phyloP scores from a whole-genome alignment of 2,797 vertebrate genomes.

The Lepidocolaptes lacrymiger region DNA sequence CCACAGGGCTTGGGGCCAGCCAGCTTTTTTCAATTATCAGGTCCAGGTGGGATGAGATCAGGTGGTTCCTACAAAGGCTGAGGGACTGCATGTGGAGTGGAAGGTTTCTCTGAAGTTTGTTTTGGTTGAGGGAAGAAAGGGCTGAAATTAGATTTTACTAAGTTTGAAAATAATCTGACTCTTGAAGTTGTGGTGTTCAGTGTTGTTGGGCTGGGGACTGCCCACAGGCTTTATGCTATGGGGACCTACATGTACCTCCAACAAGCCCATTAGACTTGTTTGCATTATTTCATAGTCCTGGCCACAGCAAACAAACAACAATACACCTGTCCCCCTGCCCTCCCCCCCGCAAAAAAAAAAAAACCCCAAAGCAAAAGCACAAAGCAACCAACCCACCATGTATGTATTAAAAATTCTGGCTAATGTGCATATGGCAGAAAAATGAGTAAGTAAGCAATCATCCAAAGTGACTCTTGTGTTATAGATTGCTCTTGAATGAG shows the following conservation, averaged over 20 bases:
- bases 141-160: background rate
- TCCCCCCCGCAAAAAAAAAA: background rate
- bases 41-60: conserved; percentile 39
- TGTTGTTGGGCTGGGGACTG: background rate
- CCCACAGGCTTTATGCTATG: rapidly evolving
- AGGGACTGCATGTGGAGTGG: background rate
- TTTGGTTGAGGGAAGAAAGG: background rate
- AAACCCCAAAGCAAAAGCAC: background rate
- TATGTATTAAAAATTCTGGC: background rate
- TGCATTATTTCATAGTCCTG: background rate
- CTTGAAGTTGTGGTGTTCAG: background rate
- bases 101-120: background rate
- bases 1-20: background rate
- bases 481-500: conserved; percentile 10
- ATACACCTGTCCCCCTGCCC: background rate
- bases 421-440: conserved; percentile 8
- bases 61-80: background rate
- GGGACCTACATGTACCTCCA: background rate
- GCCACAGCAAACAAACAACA: background rate
- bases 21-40: conserved; percentile 22
- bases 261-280: background rate
- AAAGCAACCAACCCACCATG: background rate
- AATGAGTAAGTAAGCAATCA: conserved; percentile 18
- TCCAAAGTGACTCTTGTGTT: conserved; percentile 26
- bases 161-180: background rate